Base-by-base conservation (phyloP, 2,113 vertebrate species). In the Pyxicephalus adspersus region DNA sequence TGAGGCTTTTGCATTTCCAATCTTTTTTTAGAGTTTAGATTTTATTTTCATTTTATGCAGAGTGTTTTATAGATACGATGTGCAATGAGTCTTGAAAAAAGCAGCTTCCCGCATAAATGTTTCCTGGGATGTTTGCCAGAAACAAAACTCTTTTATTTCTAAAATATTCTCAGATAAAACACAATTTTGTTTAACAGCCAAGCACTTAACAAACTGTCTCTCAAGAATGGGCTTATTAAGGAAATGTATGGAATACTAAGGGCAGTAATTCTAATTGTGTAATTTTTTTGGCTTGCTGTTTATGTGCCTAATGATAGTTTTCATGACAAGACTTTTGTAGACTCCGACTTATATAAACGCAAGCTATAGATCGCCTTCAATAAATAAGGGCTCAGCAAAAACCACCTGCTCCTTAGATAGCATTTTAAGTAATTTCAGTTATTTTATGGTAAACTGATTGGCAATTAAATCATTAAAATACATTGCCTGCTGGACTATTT, bases 41-140 rank as follows among this genome's bases (percentile, higher is more conserved):
- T 58, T 68, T 45, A 68, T 80, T 64, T 25, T 67, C 26, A 34
- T 66, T 78, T 34, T 66, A 78, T 26, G 77, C 55, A 29, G 28
- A 55, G 77, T 80, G 66, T 80, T 80, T 80, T 80, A 70, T 80
- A 63, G 77, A 80, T 70, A 29, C 66, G n/a, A 29, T 77, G 60
- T 51, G 75, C 45, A 77, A 77, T 77, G 75, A 77, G 61, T 54
- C 75, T 77, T 77, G 77, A 68, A 80, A 70, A 66, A 50, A 71
- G 77, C 55, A 61, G 52, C 70, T 80, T 26, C 25, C 34, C 29
- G 66, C 77, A 70, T 80, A 60, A 71, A 80, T 80, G 55, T 71
- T 71, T 16, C 67, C 65, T 80, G 55, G 77, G 77, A 80, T 51
- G n/a, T 71, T 71, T 80, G 65, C 77, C 77, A 70, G 38, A 71